Evolutionary conservation across 2,113 vertebrate genomes (phyloP).

Genomic region (Atlantisia rogersi): DNA sequence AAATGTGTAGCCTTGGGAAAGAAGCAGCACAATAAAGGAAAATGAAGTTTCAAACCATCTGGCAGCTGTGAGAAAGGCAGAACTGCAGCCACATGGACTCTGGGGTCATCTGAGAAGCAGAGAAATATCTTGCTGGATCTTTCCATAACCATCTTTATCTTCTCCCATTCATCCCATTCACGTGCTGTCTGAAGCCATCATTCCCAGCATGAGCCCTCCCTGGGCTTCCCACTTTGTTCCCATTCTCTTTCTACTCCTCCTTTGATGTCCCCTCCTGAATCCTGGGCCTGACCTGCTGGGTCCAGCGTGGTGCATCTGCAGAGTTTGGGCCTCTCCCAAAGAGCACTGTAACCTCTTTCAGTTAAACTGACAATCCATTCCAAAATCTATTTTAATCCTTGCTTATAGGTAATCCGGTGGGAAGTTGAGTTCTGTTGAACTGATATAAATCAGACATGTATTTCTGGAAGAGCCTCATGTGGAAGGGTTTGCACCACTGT

Average conservation of each 20-base stretch:
- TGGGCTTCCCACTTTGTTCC: neutral
- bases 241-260: neutral
- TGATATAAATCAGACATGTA: neutral
- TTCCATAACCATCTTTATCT: neutral
- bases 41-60: neutral
- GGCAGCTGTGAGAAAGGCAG: neutral
- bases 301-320: neutral
- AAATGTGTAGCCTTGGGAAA: neutral
- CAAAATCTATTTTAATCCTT: neutral
- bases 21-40: neutral
- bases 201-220: neutral
- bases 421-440: neutral
- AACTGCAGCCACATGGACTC: neutral
- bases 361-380: neutral
- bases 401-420: neutral
- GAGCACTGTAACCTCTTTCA: neutral
- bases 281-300: neutral
- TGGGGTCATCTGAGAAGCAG: neutral
- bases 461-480: neutral
- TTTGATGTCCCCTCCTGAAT: rapidly evolving
- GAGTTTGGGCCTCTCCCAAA: neutral
- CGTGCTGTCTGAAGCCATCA: rapidly evolving
- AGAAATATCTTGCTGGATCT: neutral
- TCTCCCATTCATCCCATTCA: neutral
- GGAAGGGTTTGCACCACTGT: neutral